phyloP scores from a whole-genome alignment of 2,888 invertebrate species.

The Tipula helvola region DNA sequence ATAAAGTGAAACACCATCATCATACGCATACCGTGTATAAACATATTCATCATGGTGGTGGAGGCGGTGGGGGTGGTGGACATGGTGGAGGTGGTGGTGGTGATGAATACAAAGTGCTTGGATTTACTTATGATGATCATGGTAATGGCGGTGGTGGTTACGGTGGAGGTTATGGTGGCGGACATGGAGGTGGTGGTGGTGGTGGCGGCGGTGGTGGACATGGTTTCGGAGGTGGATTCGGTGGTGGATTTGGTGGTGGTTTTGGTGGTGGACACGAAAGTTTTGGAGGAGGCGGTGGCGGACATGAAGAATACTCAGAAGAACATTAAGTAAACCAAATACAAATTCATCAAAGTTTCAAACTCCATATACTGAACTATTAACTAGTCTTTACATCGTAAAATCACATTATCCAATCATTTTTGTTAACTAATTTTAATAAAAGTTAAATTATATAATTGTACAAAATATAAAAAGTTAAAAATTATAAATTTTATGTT shows the following conservation, averaged over 20 bases:
- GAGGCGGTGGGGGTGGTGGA: conserved; percentile 31
- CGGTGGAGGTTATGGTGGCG: background rate
- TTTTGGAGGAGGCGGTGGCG: conserved; percentile 38
- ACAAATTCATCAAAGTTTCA: background rate
- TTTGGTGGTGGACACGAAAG: conserved; percentile 33
- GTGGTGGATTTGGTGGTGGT: conserved; percentile 36
- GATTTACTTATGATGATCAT: conserved; percentile 49
- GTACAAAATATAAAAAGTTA: background rate
- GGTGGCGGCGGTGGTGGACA: background rate
- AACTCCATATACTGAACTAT: background rate
- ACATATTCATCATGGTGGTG: conserved; percentile 51
- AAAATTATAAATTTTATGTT: background rate
- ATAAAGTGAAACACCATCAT: conserved; percentile 62
- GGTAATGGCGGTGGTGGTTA: conserved; percentile 36
- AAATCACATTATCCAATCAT: background rate
- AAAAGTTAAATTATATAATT: background rate
- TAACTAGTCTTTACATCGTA: background rate
- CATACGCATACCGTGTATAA: conserved; percentile 68
- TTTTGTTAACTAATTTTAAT: background rate
- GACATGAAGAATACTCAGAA: background rate
- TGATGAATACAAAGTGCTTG: conserved; percentile 54
- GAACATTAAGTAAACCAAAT: background rate
- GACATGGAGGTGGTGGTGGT: conserved; percentile 20
- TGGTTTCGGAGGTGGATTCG: conserved; percentile 20
- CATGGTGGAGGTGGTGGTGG: conserved; percentile 41